Conservation (phyloP, 2,888 invertebrate genomes). For the Sminthurinus aureus region DNA sequence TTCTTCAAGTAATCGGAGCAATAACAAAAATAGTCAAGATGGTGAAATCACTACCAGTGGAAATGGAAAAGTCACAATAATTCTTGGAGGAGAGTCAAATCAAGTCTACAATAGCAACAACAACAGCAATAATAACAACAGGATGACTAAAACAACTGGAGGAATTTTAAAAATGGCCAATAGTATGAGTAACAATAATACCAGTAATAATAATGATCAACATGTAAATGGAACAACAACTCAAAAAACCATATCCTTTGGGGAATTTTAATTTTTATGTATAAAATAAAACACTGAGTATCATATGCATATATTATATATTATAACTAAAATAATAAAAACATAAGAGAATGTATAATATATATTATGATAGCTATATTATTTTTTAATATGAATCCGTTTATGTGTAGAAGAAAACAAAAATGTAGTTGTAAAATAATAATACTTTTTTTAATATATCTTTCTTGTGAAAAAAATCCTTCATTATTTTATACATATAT, state of each 20-base stretch:
- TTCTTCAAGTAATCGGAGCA: not conserved
- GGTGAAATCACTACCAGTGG: constrained; percentile 43
- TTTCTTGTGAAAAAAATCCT: no score
- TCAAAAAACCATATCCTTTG: constrained; percentile 57
- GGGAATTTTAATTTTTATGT: constrained; percentile 32
- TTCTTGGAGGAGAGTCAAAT: constrained; percentile 42
- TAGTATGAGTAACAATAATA: constrained; percentile 11
- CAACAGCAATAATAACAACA: constrained; percentile 4
- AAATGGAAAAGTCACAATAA: constrained; percentile 51
- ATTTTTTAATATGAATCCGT: no score
- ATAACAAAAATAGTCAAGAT: constrained; percentile 12
- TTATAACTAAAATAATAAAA: not conserved
- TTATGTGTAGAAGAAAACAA: no score
- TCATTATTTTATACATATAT: no score
- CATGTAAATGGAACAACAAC: constrained; percentile 34
- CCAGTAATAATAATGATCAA: constrained; percentile 31
- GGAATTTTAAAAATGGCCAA: constrained; percentile 55
- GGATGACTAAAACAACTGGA: constrained; percentile 33
- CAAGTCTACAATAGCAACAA: constrained; percentile 34
- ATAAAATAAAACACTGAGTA: no score
- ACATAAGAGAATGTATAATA: not conserved
- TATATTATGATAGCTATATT: no score
- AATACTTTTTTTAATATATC: no score
- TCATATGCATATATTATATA: not conserved
- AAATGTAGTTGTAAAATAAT: no score